Evolutionary conservation across 2,113 vertebrate genomes (phyloP), one percentile per base, ranked within the genome.

Genomic region (Cacatua alba): DNA sequence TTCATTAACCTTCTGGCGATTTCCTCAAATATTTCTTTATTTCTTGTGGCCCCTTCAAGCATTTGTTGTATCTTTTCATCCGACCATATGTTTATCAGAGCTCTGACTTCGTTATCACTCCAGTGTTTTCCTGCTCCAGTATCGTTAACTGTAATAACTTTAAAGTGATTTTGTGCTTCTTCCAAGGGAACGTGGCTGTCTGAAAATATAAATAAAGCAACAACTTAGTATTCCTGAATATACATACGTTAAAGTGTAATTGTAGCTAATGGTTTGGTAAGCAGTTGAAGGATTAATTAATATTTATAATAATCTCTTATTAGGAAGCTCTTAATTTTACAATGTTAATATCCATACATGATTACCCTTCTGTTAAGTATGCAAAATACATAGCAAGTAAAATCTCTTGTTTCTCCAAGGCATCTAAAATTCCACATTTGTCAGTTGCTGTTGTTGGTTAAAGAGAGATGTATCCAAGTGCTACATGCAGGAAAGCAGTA

Each of bases 1-100:
- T 98, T 98, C 97, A 98, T 97, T 75, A 99, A 74, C 92, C 98
- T 97, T 94, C 97, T 98, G 68, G 98, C 98, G 94, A 98, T 99
- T 97, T 99, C 98, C 94, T 99, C 97, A 78, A 99, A 99, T 91
- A 99, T 98, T 94, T 99, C 98, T 86, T 99, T 98, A 97, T 99
- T 99, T 92, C 98, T 98, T 57, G 98, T 99, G 16, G 98, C 98
- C 70, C 98, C 98, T 97, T 99, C 98, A 94, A 99, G 96, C 97
- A 98, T 98, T 94, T 97, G 97, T 91, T 98, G 98, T 76, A 99
- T 98, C 37, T 98, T 98, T 88, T 98, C 97, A 23, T 99, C 98
- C 3, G 98, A 98, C 98, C 98, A 98, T 87, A 99, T 98, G 39
- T 97, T 97, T 83, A 98, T 98, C 55, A 99, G 96, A 9, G 98